phyloP scores from a whole-genome alignment of 2,888 invertebrate genomes.

The Gibbula magus region DNA sequence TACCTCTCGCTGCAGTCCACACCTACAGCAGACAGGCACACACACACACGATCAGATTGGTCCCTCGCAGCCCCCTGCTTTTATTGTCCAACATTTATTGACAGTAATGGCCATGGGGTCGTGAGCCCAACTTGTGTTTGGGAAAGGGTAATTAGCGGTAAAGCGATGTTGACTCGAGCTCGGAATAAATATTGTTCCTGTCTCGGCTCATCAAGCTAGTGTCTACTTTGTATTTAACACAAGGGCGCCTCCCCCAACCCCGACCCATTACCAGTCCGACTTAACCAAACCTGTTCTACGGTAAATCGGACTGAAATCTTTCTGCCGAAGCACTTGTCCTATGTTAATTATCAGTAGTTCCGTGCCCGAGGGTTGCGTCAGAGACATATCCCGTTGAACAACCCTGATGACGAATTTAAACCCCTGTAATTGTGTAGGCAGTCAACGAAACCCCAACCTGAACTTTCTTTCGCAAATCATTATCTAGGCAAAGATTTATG shows the following conservation, averaged over 20 bases:
- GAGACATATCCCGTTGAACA: not conserved
- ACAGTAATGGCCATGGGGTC: constrained; percentile 8
- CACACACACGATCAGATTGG: constrained; percentile 5
- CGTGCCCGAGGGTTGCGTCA: not conserved
- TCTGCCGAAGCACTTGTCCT: not conserved
- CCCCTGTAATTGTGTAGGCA: not conserved
- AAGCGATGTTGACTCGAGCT: constrained; percentile 4
- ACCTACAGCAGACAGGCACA: not conserved
- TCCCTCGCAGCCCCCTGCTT: not conserved
- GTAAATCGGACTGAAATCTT: not conserved
- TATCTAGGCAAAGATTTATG: not conserved
- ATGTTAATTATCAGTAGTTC: not conserved
- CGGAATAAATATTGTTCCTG: constrained; percentile 5
- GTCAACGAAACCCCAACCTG: not conserved
- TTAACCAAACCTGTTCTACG: not conserved
- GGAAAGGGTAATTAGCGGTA: not conserved
- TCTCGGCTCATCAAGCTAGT: not conserved
- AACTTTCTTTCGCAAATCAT: not conserved
- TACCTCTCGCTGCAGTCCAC: not conserved
- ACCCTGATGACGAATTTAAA: not conserved
- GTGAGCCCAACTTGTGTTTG: not conserved
- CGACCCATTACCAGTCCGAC: not conserved
- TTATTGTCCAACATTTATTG: constrained; percentile 8
- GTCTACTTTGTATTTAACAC: constrained; percentile 1
- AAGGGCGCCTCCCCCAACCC: not conserved